Evolutionary conservation across 2,888 invertebrate genomes (phyloP), one percentile per base, ranked within the genome.

Genomic region (Melipona beecheii): DNA sequence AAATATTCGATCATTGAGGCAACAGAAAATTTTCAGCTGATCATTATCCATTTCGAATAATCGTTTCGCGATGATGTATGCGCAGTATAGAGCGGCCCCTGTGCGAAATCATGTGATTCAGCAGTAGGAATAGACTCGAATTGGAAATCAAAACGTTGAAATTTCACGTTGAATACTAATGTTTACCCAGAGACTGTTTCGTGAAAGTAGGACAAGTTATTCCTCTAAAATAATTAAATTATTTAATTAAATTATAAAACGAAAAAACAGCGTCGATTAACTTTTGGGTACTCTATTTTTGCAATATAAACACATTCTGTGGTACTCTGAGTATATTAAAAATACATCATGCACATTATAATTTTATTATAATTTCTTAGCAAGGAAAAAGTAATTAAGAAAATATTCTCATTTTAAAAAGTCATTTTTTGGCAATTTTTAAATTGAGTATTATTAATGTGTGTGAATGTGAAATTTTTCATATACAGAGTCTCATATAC

Each of bases 11-110:
- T 31, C 21, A 13, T 68, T 43, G 24, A 60, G 52, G 24, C 62
- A 58, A 66, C n/a, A 58, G 49, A 60, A 73, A 78, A 65, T 58
- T 49, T 76, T 52, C 43, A 49, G 5, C 50, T 36, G 62, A 64
- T 71, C 62, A 64, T 64, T 72, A 52, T 54, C 31, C 52, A 27
- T 68, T 21, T 49, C 17, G 49, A 49, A 62, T 73, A 36, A 73
- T 76, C 58, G 31, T 60, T 50, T 60, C 6, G 17, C 19, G 31
- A 64, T 62, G 49, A 74, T 43, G n/a, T n/a, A 43, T 6, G 72
- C 27, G 21, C 31, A 2, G 15, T 52, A 36, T 0, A 21, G 19
- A 43, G 6, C 4, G 19, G 13, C 21, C 31, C 60, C 56, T 36
- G 1, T 27, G 21, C 13, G 60, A 9, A 21, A 62, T 50, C 50